Base-by-base conservation (phyloP, 2,888 invertebrate genomes). In the Unio pictorum region DNA sequence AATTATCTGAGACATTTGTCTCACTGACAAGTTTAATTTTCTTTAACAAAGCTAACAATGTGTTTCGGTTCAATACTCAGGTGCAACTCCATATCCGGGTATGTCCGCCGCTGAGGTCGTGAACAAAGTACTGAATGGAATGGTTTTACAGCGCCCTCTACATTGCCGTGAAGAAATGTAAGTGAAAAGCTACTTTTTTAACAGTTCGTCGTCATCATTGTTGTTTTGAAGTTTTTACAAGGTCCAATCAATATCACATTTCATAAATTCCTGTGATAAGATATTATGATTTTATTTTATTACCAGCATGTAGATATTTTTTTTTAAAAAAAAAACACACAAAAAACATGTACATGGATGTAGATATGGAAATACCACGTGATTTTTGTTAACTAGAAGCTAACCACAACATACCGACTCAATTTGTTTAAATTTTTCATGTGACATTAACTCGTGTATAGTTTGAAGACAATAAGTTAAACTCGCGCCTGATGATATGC, bases 41-140 rank as follows among this genome's bases (percentile, higher is more conserved):
- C n/a, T 8, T 55, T 8, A 23, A 30, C 11, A 57, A 64, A 4
- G 7, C 20, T 34, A 62, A 45, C 61, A 60, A 26, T 28, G 60
- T 54, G 5, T 61, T 45, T 70, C 45, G 2, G 8, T 45, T 45
- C 15, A 11, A 45, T 45, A 15, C 15, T 45, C 89, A 95, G 97
- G 97, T 26, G 97, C 97, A 23, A 97, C 97, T 65, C 97, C 97
- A 0, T 98, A 98, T 90, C 97, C 97, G 0, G 97, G 97, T 0
- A 92, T 96, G 84, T 95, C 96, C 0, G 97, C 97, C 0, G 96
- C 97, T 89, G 95, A 95, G 87, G 95, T 95, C n/a, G 93, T 95
- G 88, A 92, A 94, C 4, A 93, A 93, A 34, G 95, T 95, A 61
- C 93, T 94, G 8, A 94, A 93, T 82, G 97, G 97, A 0, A 95